phyloP scores from a whole-genome alignment of 30 jellyfish, hydroid and myxozoan genomes.

The Chironex yamaguchii region DNA sequence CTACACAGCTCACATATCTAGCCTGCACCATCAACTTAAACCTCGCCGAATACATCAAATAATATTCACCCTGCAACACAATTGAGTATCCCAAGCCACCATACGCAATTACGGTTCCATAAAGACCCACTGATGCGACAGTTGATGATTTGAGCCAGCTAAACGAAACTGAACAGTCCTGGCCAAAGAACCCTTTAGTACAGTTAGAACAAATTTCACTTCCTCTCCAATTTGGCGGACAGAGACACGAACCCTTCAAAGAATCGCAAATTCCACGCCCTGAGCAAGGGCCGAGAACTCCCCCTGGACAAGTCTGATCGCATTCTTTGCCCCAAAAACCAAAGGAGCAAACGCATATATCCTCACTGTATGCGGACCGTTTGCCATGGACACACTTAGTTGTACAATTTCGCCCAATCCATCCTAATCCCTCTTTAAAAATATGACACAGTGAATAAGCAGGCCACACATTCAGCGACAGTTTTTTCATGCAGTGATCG shows the following conservation, averaged over 20 bases:
- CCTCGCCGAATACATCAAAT: slow-evolving; percentile 10
- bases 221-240: slow-evolving; percentile 64
- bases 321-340: slow-evolving; percentile 68
- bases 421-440: slow-evolving; percentile 35
- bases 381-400: slow-evolving; percentile 49
- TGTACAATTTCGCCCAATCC: slow-evolving; percentile 73
- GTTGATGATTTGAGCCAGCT: not conserved
- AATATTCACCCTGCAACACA: slow-evolving; percentile 62
- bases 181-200: slow-evolving; percentile 43
- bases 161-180: slow-evolving; percentile 51
- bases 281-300: slow-evolving; percentile 63
- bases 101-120: slow-evolving; percentile 36
- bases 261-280: slow-evolving; percentile 65
- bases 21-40: slow-evolving; percentile 29
- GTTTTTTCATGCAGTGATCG: slow-evolving; percentile 20
- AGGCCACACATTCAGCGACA: slow-evolving; percentile 67
- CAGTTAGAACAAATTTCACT: slow-evolving; percentile 58
- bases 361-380: slow-evolving; percentile 12
- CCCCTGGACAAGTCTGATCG: slow-evolving; percentile 56
- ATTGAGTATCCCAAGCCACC: slow-evolving; percentile 58
- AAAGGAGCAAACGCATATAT: slow-evolving; percentile 41
- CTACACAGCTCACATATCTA: slow-evolving; percentile 46
- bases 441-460: slow-evolving; percentile 58
- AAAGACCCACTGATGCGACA: slow-evolving; percentile 37
- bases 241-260: slow-evolving; percentile 31